Conservation (phyloP, 1,140 invertebrate species). For the Meloidogyne hapla region DNA sequence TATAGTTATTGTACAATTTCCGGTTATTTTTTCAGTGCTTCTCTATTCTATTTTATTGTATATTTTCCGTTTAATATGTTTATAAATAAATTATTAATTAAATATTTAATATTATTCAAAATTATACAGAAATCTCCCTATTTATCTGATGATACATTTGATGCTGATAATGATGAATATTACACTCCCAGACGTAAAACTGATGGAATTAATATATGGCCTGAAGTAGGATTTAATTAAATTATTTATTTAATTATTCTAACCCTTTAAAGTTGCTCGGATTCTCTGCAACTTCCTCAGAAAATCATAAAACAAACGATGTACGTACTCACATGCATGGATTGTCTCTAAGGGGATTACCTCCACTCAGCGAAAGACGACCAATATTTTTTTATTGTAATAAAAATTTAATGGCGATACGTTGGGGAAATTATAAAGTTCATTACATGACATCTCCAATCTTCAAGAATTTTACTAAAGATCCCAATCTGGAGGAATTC, state of each 20-base stretch:
- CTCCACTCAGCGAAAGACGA: slow-evolving; percentile 34
- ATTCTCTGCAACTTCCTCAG: slow-evolving; percentile 9
- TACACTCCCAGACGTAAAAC: neutral
- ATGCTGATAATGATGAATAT: neutral
- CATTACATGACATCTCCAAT: slow-evolving; percentile 63
- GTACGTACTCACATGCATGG: neutral
- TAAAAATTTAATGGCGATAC: slow-evolving; percentile 58
- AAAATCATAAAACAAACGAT: slow-evolving; percentile 16
- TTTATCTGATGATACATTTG: neutral
- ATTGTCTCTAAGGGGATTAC: neutral
- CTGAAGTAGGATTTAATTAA: slow-evolving; percentile 3
- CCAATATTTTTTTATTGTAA: slow-evolving; percentile 64
- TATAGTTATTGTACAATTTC: neutral
- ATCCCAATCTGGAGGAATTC: slow-evolving; percentile 54
- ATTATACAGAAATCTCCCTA: neutral
- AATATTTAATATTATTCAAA: too few species aligned
- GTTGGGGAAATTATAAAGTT: slow-evolving; percentile 60
- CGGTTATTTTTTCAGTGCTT: neutral
- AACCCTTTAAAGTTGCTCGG: slow-evolving; percentile 20
- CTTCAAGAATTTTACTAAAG: slow-evolving; percentile 54
- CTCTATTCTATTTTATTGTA: neutral
- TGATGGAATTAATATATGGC: slow-evolving; percentile 28
- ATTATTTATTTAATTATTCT: neutral
- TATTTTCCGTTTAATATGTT: neutral
- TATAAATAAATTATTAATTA: too few species aligned